Evolutionary conservation across 2,113 vertebrate genomes (phyloP).

Genomic region (Orthonyx spaldingii): DNA sequence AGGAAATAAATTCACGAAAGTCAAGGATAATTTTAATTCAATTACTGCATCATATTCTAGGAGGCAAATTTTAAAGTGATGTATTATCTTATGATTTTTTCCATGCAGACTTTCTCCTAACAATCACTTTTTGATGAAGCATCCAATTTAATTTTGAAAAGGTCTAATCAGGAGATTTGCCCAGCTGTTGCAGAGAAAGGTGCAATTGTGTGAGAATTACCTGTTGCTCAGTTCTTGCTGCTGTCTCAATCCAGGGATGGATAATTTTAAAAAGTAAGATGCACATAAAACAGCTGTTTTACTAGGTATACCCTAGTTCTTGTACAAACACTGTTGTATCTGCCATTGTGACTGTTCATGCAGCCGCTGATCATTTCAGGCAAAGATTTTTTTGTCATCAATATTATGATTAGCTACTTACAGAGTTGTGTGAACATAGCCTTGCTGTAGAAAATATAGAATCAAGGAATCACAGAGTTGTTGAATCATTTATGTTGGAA

Average conservation of each 20-base stretch:
- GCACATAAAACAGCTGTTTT: background rate
- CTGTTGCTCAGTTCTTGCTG: background rate
- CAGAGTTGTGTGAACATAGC: background rate
- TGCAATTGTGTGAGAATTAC: background rate
- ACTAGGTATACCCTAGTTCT: background rate
- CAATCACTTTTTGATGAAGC: background rate
- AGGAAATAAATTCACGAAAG: background rate
- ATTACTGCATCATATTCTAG: background rate
- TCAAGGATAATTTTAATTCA: background rate
- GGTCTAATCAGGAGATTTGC: background rate
- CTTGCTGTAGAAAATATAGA: background rate
- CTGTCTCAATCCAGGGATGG: background rate
- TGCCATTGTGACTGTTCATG: background rate
- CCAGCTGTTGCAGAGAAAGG: background rate
- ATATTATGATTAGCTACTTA: background rate
- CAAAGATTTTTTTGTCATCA: background rate
- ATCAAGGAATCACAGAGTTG: background rate
- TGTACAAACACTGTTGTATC: background rate
- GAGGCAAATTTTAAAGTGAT: background rate
- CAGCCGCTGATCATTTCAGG: background rate
- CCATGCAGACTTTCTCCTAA: background rate
- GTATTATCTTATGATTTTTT: background rate
- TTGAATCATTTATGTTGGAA: background rate
- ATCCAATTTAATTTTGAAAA: background rate
- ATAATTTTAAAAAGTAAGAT: background rate